Evolutionary conservation across 2,113 vertebrate species (phyloP).

Genomic region (Burhinus oedicnemus): DNA sequence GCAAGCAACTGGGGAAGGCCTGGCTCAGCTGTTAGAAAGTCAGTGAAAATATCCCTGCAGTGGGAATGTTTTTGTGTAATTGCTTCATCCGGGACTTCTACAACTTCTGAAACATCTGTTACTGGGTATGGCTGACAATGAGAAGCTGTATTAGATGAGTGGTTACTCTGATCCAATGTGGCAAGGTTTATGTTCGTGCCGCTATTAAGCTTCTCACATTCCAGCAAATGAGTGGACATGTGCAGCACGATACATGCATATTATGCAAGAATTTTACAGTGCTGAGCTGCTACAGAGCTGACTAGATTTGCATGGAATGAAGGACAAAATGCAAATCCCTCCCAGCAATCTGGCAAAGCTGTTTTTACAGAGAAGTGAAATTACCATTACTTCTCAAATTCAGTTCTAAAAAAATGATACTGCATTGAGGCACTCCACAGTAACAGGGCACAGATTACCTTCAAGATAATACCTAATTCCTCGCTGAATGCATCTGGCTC

Average conservation of each 20-base stretch:
- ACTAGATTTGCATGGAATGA: background rate
- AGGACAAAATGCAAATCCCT: background rate
- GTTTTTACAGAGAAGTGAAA: background rate
- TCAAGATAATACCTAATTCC: background rate
- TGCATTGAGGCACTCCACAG: accelerated
- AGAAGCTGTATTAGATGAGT: background rate
- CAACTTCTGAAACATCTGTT: background rate
- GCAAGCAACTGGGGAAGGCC: background rate
- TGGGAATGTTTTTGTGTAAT: background rate
- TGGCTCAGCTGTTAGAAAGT: background rate
- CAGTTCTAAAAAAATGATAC: background rate
- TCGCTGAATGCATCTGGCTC: background rate
- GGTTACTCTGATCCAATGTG: background rate
- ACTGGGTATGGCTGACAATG: background rate
- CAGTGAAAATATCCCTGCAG: background rate
- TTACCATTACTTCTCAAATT: background rate
- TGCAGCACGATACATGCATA: background rate
- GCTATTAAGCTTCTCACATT: background rate
- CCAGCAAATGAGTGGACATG: background rate
- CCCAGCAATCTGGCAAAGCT: background rate
- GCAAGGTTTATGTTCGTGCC: background rate
- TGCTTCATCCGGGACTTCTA: background rate
- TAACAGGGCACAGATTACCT: background rate
- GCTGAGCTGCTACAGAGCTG: background rate
- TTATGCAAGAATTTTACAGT: background rate